A percentile compares a stretch with the other conserved stretches of the same genome.
These are phyloP conservation scores for Chitala chitala DNA, from an alignment of 2,113 vertebrate genomes.

Conservation along the genomic window DNA sequence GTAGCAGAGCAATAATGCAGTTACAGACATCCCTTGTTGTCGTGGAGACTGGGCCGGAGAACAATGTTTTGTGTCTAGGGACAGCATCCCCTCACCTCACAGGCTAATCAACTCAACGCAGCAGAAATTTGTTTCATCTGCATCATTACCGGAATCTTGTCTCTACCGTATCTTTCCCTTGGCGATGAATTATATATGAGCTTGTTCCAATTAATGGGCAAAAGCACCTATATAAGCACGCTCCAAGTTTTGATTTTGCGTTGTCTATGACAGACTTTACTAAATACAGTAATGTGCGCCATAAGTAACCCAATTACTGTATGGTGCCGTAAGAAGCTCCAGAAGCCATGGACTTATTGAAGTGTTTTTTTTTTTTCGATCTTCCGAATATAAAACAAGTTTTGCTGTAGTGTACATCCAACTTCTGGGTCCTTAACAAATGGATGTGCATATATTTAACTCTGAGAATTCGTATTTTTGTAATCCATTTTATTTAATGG, in stretches of 20 bases:
- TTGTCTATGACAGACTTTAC: background rate
- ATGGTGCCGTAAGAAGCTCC: too few relatives aligned
- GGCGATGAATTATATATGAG: background rate
- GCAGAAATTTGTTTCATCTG: constrained; percentile 12
- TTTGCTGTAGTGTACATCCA: too few relatives aligned
- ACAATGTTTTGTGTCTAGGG: constrained; percentile 6
- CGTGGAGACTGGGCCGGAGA: constrained; percentile 16
- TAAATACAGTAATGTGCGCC: too few relatives aligned
- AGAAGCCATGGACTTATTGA: too few relatives aligned
- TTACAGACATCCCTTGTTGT: constrained; percentile 20
- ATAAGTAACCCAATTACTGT: too few relatives aligned
- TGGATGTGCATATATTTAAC: too few relatives aligned
- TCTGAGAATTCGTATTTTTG: too few relatives aligned
- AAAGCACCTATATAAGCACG: background rate
- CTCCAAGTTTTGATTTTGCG: background rate
- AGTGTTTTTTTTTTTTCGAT: too few relatives aligned
- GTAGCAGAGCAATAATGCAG: constrained; percentile 16
- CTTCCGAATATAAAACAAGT: too few relatives aligned
- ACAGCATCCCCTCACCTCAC: background rate
- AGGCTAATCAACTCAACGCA: constrained; percentile 12
- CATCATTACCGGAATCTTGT: constrained; percentile 5
- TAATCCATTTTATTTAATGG: too few relatives aligned
- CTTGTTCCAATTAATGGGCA: background rate
- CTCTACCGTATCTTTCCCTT: background rate
- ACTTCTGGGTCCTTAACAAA: too few relatives aligned